A percentile compares a stretch with the other conserved stretches of the same genome.
Conservation (phyloP, 2,113 vertebrate species). For the Mormoops blainvillei region DNA sequence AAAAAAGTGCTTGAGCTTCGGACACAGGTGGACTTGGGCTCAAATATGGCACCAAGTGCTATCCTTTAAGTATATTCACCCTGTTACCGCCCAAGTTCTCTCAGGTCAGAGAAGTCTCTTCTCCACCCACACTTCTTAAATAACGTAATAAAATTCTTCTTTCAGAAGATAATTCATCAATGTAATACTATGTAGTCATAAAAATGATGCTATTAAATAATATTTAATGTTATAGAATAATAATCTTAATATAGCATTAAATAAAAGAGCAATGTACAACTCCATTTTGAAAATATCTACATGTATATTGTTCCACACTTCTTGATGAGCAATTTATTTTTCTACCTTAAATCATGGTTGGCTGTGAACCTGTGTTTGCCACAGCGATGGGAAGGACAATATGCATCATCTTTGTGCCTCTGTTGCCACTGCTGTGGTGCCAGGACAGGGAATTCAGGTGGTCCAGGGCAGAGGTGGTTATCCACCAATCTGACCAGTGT, state of each 20-base stretch:
- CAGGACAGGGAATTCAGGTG: background rate
- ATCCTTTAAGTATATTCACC: background rate
- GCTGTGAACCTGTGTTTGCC: background rate
- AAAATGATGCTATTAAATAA: background rate
- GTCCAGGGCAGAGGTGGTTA: background rate
- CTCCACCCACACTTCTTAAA: background rate
- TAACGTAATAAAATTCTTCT: background rate
- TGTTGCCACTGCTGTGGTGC: background rate
- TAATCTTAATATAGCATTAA: background rate
- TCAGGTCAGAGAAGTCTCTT: background rate
- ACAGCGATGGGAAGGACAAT: background rate
- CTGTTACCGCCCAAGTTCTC: background rate
- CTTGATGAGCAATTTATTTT: background rate
- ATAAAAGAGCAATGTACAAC: background rate
- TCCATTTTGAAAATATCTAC: background rate
- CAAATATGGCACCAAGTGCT: background rate
- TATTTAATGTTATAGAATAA: background rate
- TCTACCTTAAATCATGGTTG: background rate
- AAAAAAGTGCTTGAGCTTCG: background rate
- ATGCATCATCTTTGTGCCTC: background rate
- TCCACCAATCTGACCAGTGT: background rate
- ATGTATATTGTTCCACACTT: background rate
- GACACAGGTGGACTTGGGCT: background rate
- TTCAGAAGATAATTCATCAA: background rate
- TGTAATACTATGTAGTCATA: background rate